Conservation (phyloP, 1,140 invertebrate genomes). For the Chrysomallon squamiferum region DNA sequence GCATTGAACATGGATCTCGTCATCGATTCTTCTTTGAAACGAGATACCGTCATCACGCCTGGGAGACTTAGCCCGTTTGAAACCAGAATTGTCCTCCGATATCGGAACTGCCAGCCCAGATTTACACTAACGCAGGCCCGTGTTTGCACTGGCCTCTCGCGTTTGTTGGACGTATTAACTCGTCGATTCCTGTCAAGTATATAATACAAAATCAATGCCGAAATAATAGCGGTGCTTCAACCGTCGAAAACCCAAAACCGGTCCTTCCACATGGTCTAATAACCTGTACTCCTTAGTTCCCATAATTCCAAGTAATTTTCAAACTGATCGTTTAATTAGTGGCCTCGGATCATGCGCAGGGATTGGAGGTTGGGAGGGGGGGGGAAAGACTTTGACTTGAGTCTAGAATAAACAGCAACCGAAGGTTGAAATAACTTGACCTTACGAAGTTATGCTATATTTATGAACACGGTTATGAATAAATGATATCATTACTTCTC, state of each 20-base stretch:
- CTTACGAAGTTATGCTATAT: too few relatives aligned
- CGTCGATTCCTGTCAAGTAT: constrained; percentile 13
- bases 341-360: neutral
- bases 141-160: constrained; percentile 14
- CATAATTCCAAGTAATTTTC: neutral
- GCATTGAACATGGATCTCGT: neutral
- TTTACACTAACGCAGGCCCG: constrained; percentile 14
- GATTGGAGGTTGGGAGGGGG: too few relatives aligned
- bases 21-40: constrained; percentile 1
- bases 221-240: constrained; percentile 9
- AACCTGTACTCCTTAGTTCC: neutral
- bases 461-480: too few relatives aligned
- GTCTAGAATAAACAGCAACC: too few relatives aligned
- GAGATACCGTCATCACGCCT: neutral
- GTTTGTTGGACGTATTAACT: constrained; percentile 21
- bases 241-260: neutral
- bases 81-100: constrained; percentile 17
- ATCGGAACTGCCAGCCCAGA: constrained; percentile 6
- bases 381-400: too few relatives aligned
- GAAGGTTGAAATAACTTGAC: too few relatives aligned
- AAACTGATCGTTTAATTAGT: neutral
- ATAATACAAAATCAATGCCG: constrained; percentile 22
- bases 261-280: neutral
- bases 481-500: too few relatives aligned
- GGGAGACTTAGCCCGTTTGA: constrained; percentile 10